Base-by-base conservation (phyloP, 53 echinoderm and acorn worm species). In the Paracentrotus lividus region DNA sequence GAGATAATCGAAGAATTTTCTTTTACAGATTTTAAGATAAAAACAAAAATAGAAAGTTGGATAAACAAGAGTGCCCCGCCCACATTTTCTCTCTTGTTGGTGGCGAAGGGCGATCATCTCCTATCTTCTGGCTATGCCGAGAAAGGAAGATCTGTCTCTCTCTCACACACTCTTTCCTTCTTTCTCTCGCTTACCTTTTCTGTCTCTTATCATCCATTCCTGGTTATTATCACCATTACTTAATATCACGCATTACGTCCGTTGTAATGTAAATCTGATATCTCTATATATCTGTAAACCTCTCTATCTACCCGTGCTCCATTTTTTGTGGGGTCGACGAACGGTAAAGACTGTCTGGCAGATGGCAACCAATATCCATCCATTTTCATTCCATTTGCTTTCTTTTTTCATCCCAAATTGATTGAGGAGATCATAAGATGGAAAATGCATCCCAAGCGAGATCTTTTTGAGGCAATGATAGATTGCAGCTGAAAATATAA, bases 401-500 rank as follows among this genome's bases (percentile, higher is more conserved):
- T 36, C 55, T n/a, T 49, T 86, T 86, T 86, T 18, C 32, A 32
- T 52, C 13, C 5, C 36, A 86, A 86, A 55, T 86, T 86, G 86
- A 86, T 86, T 54, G 53, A 86, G 7, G 86, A 55, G 86, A 86
- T 24, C 32, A 44, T 34, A 52, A 86, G 56, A 86, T 86, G 86
- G 56, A 1, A 14, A 33, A 55, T 33, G 9, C 16, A 27, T 86
- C 86, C 86, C 86, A 8, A 54, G 86, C 18, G 86, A 56, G 33
- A 54, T 56, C 29, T 16, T 5, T 18, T 31, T 20, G 36, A 52
- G 53, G 52, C 86, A 54, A 26, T 86, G 86, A 86, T 86, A 31
- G 55, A 86, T 54, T 54, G 56, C 54, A 31, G 15, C 86, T 86
- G 34, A 34, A 84, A 55, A 51, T 31, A 78, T 26, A 78, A 45